phyloP scores from a whole-genome alignment of 2,888 invertebrate species.

The Phorcus lineatus region DNA sequence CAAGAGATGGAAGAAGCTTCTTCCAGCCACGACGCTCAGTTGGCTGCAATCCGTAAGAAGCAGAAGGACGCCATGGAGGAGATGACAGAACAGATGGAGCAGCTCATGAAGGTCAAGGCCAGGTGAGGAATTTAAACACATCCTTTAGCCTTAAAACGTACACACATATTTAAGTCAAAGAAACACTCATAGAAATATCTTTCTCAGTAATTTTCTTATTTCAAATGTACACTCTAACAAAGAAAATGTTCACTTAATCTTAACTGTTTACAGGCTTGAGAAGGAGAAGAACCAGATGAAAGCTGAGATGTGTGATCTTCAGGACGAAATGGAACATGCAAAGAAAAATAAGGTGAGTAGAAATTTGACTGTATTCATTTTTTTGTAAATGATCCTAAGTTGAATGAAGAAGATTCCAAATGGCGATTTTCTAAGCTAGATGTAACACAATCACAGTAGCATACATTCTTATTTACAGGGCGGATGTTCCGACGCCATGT shows the following conservation, averaged over 20 bases:
- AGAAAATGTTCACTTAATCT: too few species aligned
- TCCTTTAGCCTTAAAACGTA: too few species aligned
- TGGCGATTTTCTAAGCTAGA: too few species aligned
- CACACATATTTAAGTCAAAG: too few species aligned
- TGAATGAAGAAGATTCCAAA: too few species aligned
- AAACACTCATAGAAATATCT: too few species aligned
- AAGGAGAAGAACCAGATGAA: constrained; percentile 22
- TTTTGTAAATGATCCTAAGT: too few species aligned
- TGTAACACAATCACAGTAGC: too few species aligned
- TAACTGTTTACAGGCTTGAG: not conserved
- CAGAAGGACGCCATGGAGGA: constrained; percentile 99
- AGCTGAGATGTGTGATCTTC: constrained; percentile 12
- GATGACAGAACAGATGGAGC: constrained; percentile 99
- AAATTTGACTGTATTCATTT: not conserved
- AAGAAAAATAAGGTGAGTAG: constrained; percentile 1
- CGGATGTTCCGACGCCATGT: constrained; percentile 98
- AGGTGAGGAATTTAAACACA: constrained; percentile 80
- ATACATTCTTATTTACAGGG: not conserved
- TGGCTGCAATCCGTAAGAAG: constrained; percentile 98
- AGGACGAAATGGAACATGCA: constrained; percentile 1
- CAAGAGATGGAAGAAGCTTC: constrained; percentile 97
- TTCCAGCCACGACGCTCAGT: constrained; percentile 97
- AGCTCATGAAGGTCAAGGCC: constrained; percentile 98
- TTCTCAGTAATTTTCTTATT: too few species aligned
- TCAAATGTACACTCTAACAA: too few species aligned